Base-by-base conservation (phyloP, 2,888 invertebrate species). In the Zeuzera pyrina region DNA sequence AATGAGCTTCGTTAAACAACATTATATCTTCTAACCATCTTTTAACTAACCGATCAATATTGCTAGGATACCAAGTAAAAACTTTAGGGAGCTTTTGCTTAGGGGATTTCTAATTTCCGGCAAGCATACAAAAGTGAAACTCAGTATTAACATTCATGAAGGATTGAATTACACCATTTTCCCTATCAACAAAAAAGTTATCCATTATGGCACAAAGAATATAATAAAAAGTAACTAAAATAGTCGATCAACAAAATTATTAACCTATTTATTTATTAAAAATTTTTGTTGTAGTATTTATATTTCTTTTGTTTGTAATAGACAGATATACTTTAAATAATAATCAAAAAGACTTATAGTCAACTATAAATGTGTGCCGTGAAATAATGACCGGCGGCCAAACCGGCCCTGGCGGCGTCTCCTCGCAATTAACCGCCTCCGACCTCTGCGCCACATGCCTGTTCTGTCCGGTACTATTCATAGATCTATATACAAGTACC, bases 381-480 rank as follows among this genome's bases (percentile, higher is more conserved):
- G 63, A 68, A 72, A 72, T 69, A 73, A 70, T 64, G 60, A 51
- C 55, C 55, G 57, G 53, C 57, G 64, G 64, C 52, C 59, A 73
- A 76, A 64, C 52, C 59, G 73, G 76, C 78, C 79, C 76, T n/a
- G 58, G 63, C 68, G 36, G 40, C 47, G 48, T 45, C 45, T 70
- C 67, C 61, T 73, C 70, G 77, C 70, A 78, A 79, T 81, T 79
- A 79, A 77, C 78, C 71, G 76, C 67, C 59, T 59, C 57, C 70
- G 72, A 77, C 73, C 79, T 70, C 70, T 58, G 55, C 49, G 58
- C 64, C 52, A 64, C 63, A 58, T 63, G 60, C 60, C 62, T 50
- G 47, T 47, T 49, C 48, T n/a, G n/a, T n/a, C n/a, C n/a, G n/a
- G n/a, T 57, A 63, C 57, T 64, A 59, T 59, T 67, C 59, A 58